phyloP scores from a whole-genome alignment of 2,888 invertebrate species.

The Monochamus alternatus region DNA sequence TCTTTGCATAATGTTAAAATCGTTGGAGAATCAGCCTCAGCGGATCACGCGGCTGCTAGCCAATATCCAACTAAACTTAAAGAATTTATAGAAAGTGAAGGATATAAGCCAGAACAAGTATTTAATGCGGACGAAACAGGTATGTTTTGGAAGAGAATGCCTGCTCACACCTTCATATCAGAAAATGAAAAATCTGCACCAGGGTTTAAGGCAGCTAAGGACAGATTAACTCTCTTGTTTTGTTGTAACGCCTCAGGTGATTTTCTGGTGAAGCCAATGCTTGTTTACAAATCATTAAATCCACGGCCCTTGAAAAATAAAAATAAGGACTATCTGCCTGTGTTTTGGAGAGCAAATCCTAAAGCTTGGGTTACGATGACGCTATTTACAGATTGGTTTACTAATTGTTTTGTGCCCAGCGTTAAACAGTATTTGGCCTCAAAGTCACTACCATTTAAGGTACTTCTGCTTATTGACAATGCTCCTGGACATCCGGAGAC shows the following conservation, averaged over 20 bases:
- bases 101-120: slow-evolving; percentile 3
- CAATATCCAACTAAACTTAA: too few species aligned
- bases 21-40: too few species aligned
- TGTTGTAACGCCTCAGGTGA: not conserved
- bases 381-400: slow-evolving; percentile 13
- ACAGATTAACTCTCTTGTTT: not conserved
- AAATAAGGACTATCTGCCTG: slow-evolving; percentile 6
- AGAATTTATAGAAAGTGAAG: not conserved
- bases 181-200: slow-evolving; percentile 12
- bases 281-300: slow-evolving; percentile 7
- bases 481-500: slow-evolving; percentile 3
- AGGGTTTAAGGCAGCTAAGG: slow-evolving; percentile 4
- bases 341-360: not conserved
- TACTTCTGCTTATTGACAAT: slow-evolving; percentile 14
- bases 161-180: not conserved
- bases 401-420: slow-evolving; percentile 4
- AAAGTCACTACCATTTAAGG: not conserved
- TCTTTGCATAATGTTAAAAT: too few species aligned
- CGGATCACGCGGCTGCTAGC: too few species aligned
- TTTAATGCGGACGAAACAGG: slow-evolving; percentile 12
- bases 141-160: slow-evolving; percentile 1
- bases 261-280: not conserved
- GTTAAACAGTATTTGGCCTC: slow-evolving; percentile 1
- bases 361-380: not conserved
- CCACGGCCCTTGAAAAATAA: slow-evolving; percentile 2